phyloP scores from a whole-genome alignment of 2,888 invertebrate species.

The Leptopilina syphax region DNA sequence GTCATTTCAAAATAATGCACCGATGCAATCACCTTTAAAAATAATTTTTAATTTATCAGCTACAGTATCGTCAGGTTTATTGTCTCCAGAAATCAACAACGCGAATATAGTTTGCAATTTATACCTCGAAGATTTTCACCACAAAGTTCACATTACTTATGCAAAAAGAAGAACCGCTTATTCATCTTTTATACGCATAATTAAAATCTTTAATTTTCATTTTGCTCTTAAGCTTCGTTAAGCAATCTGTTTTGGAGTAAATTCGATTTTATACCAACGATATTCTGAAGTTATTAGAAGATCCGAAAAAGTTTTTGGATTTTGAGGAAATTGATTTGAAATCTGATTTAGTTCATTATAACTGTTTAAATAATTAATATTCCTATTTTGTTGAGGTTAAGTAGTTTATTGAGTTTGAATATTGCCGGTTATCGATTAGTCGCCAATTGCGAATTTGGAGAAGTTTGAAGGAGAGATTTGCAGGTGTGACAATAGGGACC shows the following conservation, averaged over 20 bases:
- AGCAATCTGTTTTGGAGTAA: background rate
- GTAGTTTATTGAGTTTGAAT: too few relatives aligned
- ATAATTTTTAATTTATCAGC: background rate
- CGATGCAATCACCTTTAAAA: background rate
- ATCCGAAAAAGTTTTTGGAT: conserved; percentile 5
- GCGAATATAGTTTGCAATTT: conserved; percentile 40
- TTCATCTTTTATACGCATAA: conserved; percentile 51
- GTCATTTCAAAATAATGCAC: background rate
- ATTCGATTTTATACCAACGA: background rate
- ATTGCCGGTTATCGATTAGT: too few relatives aligned
- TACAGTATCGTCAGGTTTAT: background rate
- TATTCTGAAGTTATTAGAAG: conserved; percentile 5
- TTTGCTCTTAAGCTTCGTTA: background rate
- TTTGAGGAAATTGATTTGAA: background rate
- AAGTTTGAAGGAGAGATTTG: too few relatives aligned
- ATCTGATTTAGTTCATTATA: too few relatives aligned
- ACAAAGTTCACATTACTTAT: conserved; percentile 37
- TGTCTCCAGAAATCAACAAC: background rate
- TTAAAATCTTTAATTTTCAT: conserved; percentile 34
- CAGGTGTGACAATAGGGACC: too few relatives aligned
- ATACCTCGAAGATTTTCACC: conserved; percentile 42
- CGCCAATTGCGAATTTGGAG: too few relatives aligned
- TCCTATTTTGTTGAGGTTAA: too few relatives aligned
- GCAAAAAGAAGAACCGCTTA: conserved; percentile 40
- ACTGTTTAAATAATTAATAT: too few relatives aligned